Percentiles rank a stretch among this genome's conserved stretches.
Evolutionary conservation across 2,888 invertebrate genomes (phyloP).

Genomic region (Platycheirus rosarum): DNA sequence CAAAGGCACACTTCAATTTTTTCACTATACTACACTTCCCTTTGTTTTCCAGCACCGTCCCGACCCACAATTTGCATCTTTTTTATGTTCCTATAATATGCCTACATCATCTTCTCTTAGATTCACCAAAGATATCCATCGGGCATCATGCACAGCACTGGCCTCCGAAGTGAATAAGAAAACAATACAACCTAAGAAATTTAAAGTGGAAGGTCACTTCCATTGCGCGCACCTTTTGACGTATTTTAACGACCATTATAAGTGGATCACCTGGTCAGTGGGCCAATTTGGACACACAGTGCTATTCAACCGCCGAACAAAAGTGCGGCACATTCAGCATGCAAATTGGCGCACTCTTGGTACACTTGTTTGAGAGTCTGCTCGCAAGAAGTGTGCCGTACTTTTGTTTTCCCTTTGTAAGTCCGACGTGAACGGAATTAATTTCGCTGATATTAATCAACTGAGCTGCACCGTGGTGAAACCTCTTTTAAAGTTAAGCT

Average conservation of each 20-base stretch:
- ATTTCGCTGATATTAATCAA: slow-evolving; percentile 62
- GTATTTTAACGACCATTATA: slow-evolving; percentile 70
- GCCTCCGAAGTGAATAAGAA: slow-evolving; percentile 41
- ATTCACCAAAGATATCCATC: slow-evolving; percentile 27
- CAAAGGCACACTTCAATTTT: no score
- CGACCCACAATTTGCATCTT: slow-evolving; percentile 17
- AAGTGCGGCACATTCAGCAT: slow-evolving; percentile 57
- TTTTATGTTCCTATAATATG: not conserved
- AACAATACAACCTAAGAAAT: slow-evolving; percentile 44
- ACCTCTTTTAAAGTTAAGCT: slow-evolving; percentile 16
- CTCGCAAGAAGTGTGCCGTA: slow-evolving; percentile 22
- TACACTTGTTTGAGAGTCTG: slow-evolving; percentile 32
- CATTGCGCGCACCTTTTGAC: slow-evolving; percentile 58
- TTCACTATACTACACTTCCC: no score
- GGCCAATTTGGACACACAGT: slow-evolving; percentile 66
- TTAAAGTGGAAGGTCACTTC: slow-evolving; percentile 69
- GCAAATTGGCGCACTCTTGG: slow-evolving; percentile 54
- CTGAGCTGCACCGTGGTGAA: slow-evolving; percentile 33
- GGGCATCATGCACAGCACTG: not conserved
- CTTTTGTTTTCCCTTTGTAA: slow-evolving; percentile 38
- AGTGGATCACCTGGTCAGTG: slow-evolving; percentile 74
- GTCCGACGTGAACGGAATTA: slow-evolving; percentile 62
- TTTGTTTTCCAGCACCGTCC: not conserved
- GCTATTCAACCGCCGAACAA: slow-evolving; percentile 9
- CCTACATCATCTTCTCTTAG: slow-evolving; percentile 17